These are phyloP conservation scores for Poecilia gillii DNA, from an alignment of 2,797 vertebrate genomes.

Conservation along the genomic window DNA sequence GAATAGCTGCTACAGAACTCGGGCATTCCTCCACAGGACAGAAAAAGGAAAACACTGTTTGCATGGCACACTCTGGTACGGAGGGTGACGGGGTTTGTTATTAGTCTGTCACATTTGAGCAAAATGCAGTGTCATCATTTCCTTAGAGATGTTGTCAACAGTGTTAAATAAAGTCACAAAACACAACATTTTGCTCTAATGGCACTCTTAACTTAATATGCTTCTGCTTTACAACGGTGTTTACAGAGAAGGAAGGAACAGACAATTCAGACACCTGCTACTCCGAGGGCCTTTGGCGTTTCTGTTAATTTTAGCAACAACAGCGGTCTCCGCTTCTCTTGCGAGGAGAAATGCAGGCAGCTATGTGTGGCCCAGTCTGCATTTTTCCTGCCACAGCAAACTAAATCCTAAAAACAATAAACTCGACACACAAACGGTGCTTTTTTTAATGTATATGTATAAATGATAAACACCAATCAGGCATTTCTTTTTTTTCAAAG, in stretches of 20 bases:
- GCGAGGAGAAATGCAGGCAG: not conserved
- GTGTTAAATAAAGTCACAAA: not conserved
- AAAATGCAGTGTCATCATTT: not conserved
- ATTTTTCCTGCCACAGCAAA: not conserved
- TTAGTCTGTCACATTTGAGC: not conserved
- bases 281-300: not conserved
- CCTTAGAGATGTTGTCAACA: not conserved
- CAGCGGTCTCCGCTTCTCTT: not conserved
- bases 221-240: not conserved
- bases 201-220: not conserved
- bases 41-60: not conserved
- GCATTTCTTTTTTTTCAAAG: conserved; percentile 4
- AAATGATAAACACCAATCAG: not conserved
- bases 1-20: not conserved
- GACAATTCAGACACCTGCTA: not conserved
- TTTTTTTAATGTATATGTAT: not conserved
- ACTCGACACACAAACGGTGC: not conserved
- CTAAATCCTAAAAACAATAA: conserved; percentile 1
- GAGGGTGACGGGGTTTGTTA: not conserved
- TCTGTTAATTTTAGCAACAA: not conserved
- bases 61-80: not conserved
- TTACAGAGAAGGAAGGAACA: not conserved
- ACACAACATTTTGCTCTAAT: not conserved
- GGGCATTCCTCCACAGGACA: not conserved
- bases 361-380: not conserved